phyloP scores from a whole-genome alignment of 2,888 invertebrate genomes.

The Cataglyphis livida region DNA sequence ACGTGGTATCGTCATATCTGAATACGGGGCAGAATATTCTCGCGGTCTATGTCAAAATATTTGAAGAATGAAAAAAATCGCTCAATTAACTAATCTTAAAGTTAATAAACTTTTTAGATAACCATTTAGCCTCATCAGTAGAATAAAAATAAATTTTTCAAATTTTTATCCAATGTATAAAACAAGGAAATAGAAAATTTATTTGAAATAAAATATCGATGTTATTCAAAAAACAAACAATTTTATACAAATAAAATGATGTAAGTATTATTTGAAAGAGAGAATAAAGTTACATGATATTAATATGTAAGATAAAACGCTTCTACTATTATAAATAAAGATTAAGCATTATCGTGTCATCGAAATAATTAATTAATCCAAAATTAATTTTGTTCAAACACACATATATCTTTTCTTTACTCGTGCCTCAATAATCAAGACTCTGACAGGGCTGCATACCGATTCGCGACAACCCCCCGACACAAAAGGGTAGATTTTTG shows the following conservation, averaged over 20 bases:
- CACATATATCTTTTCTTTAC: not conserved
- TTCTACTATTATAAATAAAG: not conserved
- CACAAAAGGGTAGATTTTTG: slow-evolving; percentile 46
- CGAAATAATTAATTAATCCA: not conserved
- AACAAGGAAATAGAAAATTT: not conserved
- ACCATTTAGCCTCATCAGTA: not conserved
- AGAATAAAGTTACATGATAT: not conserved
- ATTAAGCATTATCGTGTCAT: not conserved
- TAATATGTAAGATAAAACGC: not conserved
- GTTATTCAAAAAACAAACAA: not conserved
- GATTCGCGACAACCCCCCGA: slow-evolving; percentile 19
- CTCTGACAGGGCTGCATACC: not conserved
- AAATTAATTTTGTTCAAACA: slow-evolving; percentile 19
- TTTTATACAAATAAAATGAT: not conserved
- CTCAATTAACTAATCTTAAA: not conserved
- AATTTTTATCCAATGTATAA: not conserved
- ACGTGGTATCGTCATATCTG: slow-evolving; percentile 21
- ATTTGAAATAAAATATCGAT: not conserved
- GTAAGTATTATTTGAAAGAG: not conserved
- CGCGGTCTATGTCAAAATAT: not conserved
- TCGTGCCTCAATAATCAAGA: not conserved
- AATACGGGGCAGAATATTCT: not conserved
- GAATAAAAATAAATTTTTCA: not conserved
- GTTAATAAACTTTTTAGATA: not conserved
- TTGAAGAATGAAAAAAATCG: not conserved